Percentiles rank a stretch among this genome's conserved stretches.
phyloP scores from a whole-genome alignment of 2,888 invertebrate species.

The Xestoiulus laeticollis region DNA sequence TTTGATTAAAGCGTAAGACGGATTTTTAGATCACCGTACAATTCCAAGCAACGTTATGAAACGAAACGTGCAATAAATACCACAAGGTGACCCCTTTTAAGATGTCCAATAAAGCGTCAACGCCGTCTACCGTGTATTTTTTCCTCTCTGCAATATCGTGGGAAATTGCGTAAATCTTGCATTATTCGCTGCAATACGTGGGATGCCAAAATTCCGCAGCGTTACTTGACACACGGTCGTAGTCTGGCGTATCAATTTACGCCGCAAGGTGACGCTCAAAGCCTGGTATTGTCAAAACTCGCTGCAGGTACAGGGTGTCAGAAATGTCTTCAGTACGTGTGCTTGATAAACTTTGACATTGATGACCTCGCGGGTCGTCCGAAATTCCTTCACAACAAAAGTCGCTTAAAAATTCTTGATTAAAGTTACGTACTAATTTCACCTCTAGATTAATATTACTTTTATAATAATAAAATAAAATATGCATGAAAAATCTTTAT shows the following conservation, averaged over 20 bases:
- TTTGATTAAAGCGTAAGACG: slow-evolving; percentile 6
- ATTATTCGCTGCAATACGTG: not conserved
- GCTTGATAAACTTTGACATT: not conserved
- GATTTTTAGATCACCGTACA: not conserved
- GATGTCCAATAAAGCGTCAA: not conserved
- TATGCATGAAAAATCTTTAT: too few relatives aligned
- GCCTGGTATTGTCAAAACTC: not conserved
- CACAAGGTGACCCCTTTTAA: slow-evolving; percentile 1
- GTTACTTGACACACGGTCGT: not conserved
- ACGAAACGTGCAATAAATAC: not conserved
- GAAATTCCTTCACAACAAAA: too few relatives aligned
- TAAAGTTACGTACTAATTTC: too few relatives aligned
- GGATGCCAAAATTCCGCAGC: not conserved
- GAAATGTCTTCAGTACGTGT: not conserved
- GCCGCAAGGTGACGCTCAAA: not conserved
- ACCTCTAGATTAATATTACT: too few relatives aligned
- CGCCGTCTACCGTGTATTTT: not conserved
- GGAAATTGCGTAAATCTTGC: slow-evolving; percentile 18
- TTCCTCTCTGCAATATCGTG: not conserved
- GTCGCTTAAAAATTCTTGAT: too few relatives aligned
- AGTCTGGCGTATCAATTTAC: not conserved
- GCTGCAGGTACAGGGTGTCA: not conserved
- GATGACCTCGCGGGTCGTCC: not conserved
- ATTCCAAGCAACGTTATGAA: not conserved
- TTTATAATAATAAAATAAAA: too few relatives aligned